Conservation (phyloP, 2,888 invertebrate species). For the Nasonia oneida region DNA sequence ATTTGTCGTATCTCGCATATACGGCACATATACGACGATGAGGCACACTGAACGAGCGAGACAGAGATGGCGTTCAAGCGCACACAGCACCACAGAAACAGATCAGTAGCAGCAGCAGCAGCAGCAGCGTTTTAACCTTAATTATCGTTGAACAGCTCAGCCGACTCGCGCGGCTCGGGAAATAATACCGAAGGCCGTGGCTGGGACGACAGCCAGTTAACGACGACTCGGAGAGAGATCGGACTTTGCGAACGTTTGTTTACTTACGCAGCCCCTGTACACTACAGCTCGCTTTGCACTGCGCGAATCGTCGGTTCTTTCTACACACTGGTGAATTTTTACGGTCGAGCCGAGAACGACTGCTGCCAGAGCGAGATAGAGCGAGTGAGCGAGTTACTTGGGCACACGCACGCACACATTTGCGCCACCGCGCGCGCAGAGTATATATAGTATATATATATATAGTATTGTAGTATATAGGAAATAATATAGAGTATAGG, state of each 20-base stretch:
- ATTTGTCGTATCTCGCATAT: neutral
- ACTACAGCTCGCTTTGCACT: constrained; percentile 45
- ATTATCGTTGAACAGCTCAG: constrained; percentile 25
- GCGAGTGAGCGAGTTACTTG: neutral
- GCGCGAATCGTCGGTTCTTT: constrained; percentile 55
- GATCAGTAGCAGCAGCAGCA: constrained; percentile 1
- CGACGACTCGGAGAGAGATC: neutral
- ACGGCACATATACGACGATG: neutral
- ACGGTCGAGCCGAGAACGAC: neutral
- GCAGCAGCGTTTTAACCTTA: constrained; percentile 56
- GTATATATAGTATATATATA: neutral
- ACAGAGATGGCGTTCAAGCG: constrained; percentile 38
- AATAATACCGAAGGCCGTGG: neutral
- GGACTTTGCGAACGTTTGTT: constrained; percentile 49
- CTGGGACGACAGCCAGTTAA: neutral
- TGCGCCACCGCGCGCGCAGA: constrained; percentile 6
- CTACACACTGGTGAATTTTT: constrained; percentile 60
- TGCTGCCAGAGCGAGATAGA: constrained; percentile 19
- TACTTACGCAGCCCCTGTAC: constrained; percentile 54
- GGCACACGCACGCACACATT: constrained; percentile 18
- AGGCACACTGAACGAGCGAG: constrained; percentile 15
- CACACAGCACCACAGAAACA: constrained; percentile 6
- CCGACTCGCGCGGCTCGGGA: neutral
- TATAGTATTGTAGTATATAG: neutral
- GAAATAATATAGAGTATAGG: neutral